Conservation (phyloP, 2,797 vertebrate genomes). For the Falco naumanni region DNA sequence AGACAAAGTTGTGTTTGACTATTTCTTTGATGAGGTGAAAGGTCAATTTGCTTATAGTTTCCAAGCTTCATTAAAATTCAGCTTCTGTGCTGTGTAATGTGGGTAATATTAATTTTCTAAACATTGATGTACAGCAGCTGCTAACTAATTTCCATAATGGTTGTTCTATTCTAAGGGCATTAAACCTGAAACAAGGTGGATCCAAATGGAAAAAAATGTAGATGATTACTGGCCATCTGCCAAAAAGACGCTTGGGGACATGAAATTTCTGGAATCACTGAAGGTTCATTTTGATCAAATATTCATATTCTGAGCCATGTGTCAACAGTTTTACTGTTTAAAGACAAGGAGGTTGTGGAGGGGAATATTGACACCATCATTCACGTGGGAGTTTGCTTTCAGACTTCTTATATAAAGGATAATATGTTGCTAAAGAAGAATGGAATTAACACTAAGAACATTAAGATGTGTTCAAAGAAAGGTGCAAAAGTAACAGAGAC, state of each 20-base stretch:
- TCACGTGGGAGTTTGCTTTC: background rate
- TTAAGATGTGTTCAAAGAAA: conserved; percentile 2
- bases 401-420: background rate
- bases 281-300: conserved; percentile 71
- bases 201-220: conserved; percentile 68
- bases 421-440: background rate
- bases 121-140: conserved; percentile 80
- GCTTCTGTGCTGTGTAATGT: conserved; percentile 71
- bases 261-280: conserved; percentile 71
- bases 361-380: conserved; percentile 27
- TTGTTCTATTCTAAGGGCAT: conserved; percentile 74
- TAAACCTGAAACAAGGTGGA: conserved; percentile 75
- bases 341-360: conserved; percentile 32
- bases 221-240: conserved; percentile 74
- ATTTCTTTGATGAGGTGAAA: conserved; percentile 77
- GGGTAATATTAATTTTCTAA: conserved; percentile 84
- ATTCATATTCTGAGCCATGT: conserved; percentile 64
- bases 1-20: conserved; percentile 73
- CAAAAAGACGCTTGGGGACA: conserved; percentile 63
- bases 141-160: conserved; percentile 82
- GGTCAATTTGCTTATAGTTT: conserved; percentile 78
- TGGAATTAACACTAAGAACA: background rate
- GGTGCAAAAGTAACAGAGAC: background rate
- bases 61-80: conserved; percentile 81
- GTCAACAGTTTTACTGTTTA: conserved; percentile 56